A percentile compares a stretch with the other conserved stretches of the same genome.
These are phyloP conservation scores for Spinibarbus caldwelli DNA, from an alignment of 2,797 vertebrate species.

Conservation along the genomic window DNA sequence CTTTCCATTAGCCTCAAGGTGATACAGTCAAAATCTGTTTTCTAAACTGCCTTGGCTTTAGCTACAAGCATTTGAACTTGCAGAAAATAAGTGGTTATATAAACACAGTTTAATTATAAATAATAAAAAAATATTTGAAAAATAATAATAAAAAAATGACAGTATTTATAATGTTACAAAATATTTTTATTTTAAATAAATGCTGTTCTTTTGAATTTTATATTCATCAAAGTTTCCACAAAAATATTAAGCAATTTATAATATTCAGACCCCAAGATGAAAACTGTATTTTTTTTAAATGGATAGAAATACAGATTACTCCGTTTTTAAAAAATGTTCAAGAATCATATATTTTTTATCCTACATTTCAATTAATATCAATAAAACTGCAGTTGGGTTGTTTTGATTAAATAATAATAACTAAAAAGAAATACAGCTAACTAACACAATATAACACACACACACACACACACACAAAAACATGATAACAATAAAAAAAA, in stretches of 20 bases:
- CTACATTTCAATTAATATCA: too few relatives aligned
- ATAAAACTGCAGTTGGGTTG: too few relatives aligned
- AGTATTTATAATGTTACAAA: neutral
- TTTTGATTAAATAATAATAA: too few relatives aligned
- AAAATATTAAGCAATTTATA: neutral
- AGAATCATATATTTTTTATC: too few relatives aligned
- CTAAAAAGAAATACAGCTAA: too few relatives aligned
- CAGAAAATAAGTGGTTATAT: neutral
- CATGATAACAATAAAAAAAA: too few relatives aligned
- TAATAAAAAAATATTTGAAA: neutral
- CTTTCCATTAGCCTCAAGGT: conserved; percentile 12
- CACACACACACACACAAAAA: too few relatives aligned
- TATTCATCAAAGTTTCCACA: neutral
- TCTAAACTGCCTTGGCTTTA: neutral
- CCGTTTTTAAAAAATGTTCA: too few relatives aligned
- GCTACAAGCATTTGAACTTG: neutral
- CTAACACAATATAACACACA: too few relatives aligned
- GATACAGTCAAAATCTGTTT: conserved; percentile 13
- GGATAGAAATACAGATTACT: too few relatives aligned
- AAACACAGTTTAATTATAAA: neutral
- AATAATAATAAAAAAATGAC: neutral
- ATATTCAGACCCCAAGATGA: too few relatives aligned
- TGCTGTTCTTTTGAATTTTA: neutral
- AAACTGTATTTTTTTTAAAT: too few relatives aligned
- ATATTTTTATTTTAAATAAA: neutral